Conservation (phyloP, 2,797 vertebrate genomes). For the Gallinago nigripennis region DNA sequence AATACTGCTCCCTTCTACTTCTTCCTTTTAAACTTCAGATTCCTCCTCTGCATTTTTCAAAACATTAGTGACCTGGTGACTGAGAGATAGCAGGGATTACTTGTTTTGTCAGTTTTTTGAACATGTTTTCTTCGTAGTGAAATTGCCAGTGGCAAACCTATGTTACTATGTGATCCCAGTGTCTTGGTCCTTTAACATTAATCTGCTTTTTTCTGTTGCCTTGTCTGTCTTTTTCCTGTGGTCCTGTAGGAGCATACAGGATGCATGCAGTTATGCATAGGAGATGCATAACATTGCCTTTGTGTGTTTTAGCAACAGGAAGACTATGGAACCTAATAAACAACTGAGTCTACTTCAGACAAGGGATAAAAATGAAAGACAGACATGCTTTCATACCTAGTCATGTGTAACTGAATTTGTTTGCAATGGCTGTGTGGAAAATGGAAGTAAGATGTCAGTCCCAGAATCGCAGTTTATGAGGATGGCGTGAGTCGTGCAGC, state of each 20-base stretch:
- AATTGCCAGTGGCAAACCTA: background rate
- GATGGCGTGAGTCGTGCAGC: accelerated
- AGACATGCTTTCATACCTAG: accelerated
- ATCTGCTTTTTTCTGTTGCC: no score
- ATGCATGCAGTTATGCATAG: background rate
- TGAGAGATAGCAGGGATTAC: background rate
- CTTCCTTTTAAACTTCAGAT: background rate
- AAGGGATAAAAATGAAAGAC: background rate
- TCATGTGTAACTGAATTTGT: background rate
- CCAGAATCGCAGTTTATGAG: background rate
- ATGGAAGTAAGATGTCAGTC: background rate
- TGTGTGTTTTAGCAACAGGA: background rate
- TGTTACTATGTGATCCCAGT: accelerated
- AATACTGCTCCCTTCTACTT: background rate
- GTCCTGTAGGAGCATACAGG: background rate
- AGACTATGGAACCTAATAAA: accelerated
- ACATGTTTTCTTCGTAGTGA: accelerated
- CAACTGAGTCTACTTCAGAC: background rate
- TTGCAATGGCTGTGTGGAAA: background rate
- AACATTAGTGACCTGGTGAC: background rate
- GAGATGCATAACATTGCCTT: background rate
- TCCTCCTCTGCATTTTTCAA: background rate
- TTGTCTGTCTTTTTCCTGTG: accelerated
- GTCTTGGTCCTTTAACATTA: background rate
- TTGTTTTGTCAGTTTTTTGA: background rate